Conservation (phyloP, 2,888 invertebrate genomes). For the Brachypalpus laphriformis region DNA sequence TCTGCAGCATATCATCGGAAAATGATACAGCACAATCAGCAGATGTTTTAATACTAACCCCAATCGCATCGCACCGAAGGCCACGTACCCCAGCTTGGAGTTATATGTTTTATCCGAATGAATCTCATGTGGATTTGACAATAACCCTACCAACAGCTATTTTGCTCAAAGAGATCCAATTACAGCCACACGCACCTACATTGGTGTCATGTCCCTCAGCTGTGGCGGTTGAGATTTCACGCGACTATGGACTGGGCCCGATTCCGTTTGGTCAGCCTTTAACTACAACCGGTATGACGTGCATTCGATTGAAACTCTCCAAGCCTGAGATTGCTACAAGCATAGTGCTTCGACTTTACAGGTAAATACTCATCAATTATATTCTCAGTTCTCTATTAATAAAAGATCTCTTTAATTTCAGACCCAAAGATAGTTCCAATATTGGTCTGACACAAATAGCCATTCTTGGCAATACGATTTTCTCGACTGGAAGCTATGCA, state of each 20-base stretch:
- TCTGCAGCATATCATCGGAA: slow-evolving; percentile 91
- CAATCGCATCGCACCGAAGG: slow-evolving; percentile 90
- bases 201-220: slow-evolving; percentile 94
- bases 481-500: slow-evolving; percentile 83
- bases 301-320: slow-evolving; percentile 91
- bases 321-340: slow-evolving; percentile 93
- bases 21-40: slow-evolving; percentile 95
- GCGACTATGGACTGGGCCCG: slow-evolving; percentile 90
- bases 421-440: slow-evolving; percentile 94
- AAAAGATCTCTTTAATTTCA: slow-evolving; percentile 78
- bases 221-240: slow-evolving; percentile 92
- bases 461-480: slow-evolving; percentile 93
- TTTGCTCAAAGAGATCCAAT: slow-evolving; percentile 92
- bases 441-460: slow-evolving; percentile 94
- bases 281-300: slow-evolving; percentile 93
- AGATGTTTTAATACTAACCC: slow-evolving; percentile 92
- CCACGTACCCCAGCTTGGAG: slow-evolving; percentile 97
- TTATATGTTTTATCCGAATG: slow-evolving; percentile 96
- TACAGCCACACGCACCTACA: slow-evolving; percentile 93
- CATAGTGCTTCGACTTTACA: slow-evolving; percentile 86
- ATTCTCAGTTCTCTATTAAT: not conserved
- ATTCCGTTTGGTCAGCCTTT: slow-evolving; percentile 94
- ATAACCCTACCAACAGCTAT: slow-evolving; percentile 94
- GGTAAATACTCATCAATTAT: slow-evolving; percentile 75
- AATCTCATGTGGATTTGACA: slow-evolving; percentile 94